Evolutionary conservation across 2,888 invertebrate genomes (phyloP).

Genomic region (Mythimna lalbum): DNA sequence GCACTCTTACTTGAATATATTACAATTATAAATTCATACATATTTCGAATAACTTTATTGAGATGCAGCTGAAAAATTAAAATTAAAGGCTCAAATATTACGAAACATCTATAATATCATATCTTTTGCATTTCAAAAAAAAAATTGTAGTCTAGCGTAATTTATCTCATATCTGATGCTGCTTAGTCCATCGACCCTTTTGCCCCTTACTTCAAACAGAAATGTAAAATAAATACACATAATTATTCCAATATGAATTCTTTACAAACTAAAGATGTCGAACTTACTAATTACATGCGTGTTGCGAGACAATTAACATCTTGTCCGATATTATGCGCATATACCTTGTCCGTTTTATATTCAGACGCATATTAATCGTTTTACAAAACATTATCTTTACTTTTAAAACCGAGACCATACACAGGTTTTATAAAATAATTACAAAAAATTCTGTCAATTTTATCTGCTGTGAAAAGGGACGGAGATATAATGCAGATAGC

Average conservation of each 20-base stretch:
- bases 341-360: conserved; percentile 1
- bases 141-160: no score
- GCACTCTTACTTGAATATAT: no score
- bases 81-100: no score
- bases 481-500: conserved; percentile 8
- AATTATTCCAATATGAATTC: background rate
- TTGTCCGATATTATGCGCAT: background rate
- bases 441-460: conserved; percentile 12
- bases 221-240: conserved; percentile 4
- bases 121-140: no score
- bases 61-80: no score
- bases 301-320: conserved; percentile 5
- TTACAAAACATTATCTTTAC: conserved; percentile 1
- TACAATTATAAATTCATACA: no score
- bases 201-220: background rate
- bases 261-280: background rate
- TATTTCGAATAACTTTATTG: no score
- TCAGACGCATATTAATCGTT: background rate
- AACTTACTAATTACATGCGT: background rate
- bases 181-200: background rate
- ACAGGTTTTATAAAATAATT: background rate
- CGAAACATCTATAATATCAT: no score
- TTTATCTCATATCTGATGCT: background rate
- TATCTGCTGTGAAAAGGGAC: conserved; percentile 4
- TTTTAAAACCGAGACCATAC: background rate